A percentile compares a stretch with the other conserved stretches of the same genome.
phyloP scores from a whole-genome alignment of 2,888 invertebrate genomes.

The Drosophila falleni region DNA sequence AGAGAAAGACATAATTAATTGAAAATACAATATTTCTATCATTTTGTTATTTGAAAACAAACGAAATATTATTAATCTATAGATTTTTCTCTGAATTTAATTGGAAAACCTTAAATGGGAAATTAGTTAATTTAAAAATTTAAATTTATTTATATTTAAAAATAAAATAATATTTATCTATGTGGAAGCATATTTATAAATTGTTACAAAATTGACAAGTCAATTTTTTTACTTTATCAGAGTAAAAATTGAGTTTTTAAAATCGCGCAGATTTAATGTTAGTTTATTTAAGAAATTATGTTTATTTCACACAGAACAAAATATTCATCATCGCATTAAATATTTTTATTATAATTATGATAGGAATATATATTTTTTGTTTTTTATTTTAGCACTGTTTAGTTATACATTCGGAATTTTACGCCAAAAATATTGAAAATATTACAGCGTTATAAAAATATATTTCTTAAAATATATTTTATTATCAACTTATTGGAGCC shows the following conservation, averaged over 20 bases:
- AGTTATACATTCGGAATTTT: background rate
- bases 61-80: no score
- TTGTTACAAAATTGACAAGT: background rate
- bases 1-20: background rate
- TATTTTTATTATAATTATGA: background rate
- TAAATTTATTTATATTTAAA: background rate
- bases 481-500: background rate
- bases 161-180: background rate
- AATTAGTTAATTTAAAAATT: background rate
- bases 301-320: constrained; percentile 1
- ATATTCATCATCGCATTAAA: background rate
- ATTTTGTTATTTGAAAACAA: background rate
- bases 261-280: background rate
- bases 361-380: background rate
- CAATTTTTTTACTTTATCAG: background rate
- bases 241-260: background rate
- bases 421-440: background rate
- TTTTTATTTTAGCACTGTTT: constrained; percentile 9
- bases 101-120: background rate
- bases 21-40: background rate
- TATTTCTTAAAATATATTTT: background rate
- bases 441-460: background rate
- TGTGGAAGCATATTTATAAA: background rate
- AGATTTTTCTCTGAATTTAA: background rate
- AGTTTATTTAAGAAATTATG: constrained; percentile 5